Base-by-base conservation (phyloP, 2,888 invertebrate genomes). In the Eupeodes luniger region DNA sequence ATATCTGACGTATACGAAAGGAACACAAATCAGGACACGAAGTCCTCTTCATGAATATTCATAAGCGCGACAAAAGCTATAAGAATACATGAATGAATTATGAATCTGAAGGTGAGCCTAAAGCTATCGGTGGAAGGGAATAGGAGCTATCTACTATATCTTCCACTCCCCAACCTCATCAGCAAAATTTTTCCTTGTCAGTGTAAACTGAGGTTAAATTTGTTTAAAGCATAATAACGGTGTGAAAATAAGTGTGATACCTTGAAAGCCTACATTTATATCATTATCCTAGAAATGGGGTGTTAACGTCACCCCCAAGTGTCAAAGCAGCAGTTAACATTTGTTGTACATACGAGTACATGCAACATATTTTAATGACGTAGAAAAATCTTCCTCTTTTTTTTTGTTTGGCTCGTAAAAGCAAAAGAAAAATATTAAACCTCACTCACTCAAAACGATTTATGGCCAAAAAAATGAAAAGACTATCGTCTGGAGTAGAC, bases 41-140 rank as follows among this genome's bases (percentile, higher is more conserved):
- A 78, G 78, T 81, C 77, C 81, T 85, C 62, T 62, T 74, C 62
- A 81, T 85, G 85, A 85, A 85, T 85, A 85, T 85, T 81, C 74
- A 85, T 85, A 62, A 77, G 67, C 16, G 14, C 59, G 66, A 74
- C 40, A 70, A 66, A 72, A 72, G 16, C 19, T 44, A 40, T 40
- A 55, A 11, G 55, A 44, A 64, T 66, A 53, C 57, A 79, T 66
- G 64, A 67, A 70, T 40, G 66, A 80, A 59, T 47, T 74, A 81
- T 57, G 66, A 66, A 10, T 70, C 53, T 19, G 40, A 53, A 69
- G 53, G 40, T 44, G 40, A 70, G 19, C 51, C 40, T 19, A 40
- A 1, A 16, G 40, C n/a, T 10, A 27, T 27, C 27, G 2, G 7
- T n/a, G 16, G 5, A 2, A 19, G n/a, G 36, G 19, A 40, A 7